Evolutionary conservation across 2,797 vertebrate species (phyloP).

Genomic region (Neopelma chrysocephalum): DNA sequence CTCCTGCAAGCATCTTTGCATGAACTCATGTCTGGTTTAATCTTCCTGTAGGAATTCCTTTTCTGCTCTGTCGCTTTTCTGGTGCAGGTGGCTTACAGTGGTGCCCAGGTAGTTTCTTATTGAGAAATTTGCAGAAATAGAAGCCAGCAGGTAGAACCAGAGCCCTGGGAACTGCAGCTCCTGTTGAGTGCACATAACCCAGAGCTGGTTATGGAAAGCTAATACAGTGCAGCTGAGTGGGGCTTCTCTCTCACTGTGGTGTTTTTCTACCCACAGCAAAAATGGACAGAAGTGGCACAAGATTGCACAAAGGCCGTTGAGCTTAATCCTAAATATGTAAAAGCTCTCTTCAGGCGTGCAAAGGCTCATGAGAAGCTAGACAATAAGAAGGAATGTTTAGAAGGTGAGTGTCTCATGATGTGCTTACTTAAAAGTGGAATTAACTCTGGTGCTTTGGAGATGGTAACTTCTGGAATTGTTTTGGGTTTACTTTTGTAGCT

Average conservation of each 20-base stretch:
- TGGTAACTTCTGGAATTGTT: neutral
- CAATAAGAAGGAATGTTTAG: constrained; percentile 96
- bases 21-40: neutral
- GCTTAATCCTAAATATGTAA: constrained; percentile 94
- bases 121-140: neutral
- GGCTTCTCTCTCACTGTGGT: neutral
- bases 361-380: constrained; percentile 96
- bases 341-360: constrained; percentile 96
- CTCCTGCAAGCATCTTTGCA: neutral
- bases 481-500: neutral
- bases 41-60: neutral
- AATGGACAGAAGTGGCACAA: constrained; percentile 94
- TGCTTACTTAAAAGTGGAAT: neutral
- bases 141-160: neutral
- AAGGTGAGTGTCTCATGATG: constrained; percentile 81
- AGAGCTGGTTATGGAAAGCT: neutral
- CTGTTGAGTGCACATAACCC: neutral
- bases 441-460: neutral
- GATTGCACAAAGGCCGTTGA: constrained; percentile 94
- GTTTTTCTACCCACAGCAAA: constrained; percentile 81
- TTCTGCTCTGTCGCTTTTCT: neutral
- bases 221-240: neutral
- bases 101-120: neutral
- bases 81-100: neutral
- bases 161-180: neutral